Percentiles rank a stretch among this genome's conserved stretches.
phyloP scores from a whole-genome alignment of 2,113 vertebrate genomes.

The Lamprologus callipterus region DNA sequence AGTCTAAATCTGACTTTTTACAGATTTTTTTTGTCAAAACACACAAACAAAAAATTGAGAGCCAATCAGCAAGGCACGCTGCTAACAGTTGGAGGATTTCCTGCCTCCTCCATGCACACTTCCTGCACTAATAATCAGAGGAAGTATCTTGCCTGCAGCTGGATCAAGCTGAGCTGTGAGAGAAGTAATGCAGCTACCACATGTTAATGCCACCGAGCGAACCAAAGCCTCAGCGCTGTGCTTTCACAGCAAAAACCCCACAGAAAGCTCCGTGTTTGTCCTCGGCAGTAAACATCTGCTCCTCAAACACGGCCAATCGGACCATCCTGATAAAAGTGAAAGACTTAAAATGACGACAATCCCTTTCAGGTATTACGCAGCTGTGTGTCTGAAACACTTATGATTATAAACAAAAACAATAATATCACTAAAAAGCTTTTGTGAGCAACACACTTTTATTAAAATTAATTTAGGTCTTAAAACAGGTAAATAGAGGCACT shows the following conservation, averaged over 20 bases:
- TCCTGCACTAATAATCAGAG: constrained; percentile 86
- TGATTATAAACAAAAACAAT: background rate
- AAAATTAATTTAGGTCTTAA: background rate
- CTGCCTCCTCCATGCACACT: constrained; percentile 67
- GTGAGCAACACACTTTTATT: background rate
- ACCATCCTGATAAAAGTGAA: background rate
- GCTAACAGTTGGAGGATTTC: constrained; percentile 82
- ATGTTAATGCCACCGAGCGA: background rate
- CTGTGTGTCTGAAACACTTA: background rate
- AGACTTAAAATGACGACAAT: background rate
- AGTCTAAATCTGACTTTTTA: fast-evolving
- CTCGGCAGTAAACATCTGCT: background rate
- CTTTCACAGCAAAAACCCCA: background rate
- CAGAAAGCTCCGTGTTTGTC: background rate
- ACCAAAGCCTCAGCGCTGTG: background rate
- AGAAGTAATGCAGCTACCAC: background rate
- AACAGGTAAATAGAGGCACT: background rate
- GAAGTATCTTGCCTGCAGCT: constrained; percentile 75
- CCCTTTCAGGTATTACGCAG: background rate
- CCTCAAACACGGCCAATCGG: background rate
- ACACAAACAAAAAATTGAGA: background rate
- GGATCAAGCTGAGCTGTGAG: background rate
- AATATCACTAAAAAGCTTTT: fast-evolving
- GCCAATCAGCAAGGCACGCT: constrained; percentile 7
- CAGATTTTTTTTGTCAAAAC: background rate